Evolutionary conservation across 2,797 vertebrate genomes (phyloP), one percentile per base, ranked within the genome.

Genomic region (Characodon lateralis): DNA sequence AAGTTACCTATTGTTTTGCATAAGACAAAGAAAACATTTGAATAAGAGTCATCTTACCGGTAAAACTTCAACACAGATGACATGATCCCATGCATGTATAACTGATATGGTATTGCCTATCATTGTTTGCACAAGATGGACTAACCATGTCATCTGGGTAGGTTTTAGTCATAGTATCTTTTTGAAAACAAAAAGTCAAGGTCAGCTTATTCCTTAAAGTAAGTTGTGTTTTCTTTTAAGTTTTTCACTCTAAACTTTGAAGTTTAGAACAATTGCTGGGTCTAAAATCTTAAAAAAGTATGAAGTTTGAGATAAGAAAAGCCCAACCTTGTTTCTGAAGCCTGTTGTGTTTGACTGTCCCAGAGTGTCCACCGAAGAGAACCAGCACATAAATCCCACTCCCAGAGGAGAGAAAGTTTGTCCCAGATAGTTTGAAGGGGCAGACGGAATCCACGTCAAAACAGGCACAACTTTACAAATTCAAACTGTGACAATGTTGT

Each of bases 401-500:
- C 66, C 14, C 39, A 66, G 22, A 3, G 78, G 43, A 66, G 73
- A 58, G 65, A 83, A 87, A 79, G 24, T 85, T 83, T 61, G 39
- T 76, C 70, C 28, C 80, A 85, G 31, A 80, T 68, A 63, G 31
- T 81, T 76, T 75, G 53, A 26, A 10, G 50, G 24, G 43, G 50
- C 72, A 28, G 76, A 72, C 55, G n/a, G 77, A 76, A 6, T 61
- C 28, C 0, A 16, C 79, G 77, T 85, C 76, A 80, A 70, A 69
- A 68, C 65, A 83, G 72, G 73, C 78, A 76, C 6, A 59, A 71
- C 63, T 80, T 83, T 59, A 71, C 80, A 51, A 58, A 55, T 82
- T 78, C 81, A 35, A 86, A 78, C 78, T 76, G 71, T 78, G 78
- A 78, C 55, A 75, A 79, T 35, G 78, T 70, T 70, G 76, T 90